These are phyloP conservation scores for Nemoura dubitans DNA, from an alignment of 2,888 invertebrate species.

Conservation along the genomic window DNA sequence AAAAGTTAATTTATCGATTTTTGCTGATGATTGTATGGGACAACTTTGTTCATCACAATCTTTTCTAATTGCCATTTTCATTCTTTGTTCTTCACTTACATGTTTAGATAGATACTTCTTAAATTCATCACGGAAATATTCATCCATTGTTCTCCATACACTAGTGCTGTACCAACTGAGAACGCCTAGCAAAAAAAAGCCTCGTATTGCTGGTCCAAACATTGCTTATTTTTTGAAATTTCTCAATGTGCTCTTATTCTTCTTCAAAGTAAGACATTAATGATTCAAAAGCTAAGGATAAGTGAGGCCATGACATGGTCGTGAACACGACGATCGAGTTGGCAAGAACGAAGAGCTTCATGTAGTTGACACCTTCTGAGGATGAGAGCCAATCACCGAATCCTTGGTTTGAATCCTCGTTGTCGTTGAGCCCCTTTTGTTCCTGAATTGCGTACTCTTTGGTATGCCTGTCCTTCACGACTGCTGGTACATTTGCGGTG, in stretches of 20 bases:
- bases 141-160: constrained; percentile 77
- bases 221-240: constrained; percentile 39
- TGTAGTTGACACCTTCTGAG: constrained; percentile 74
- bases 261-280: constrained; percentile 59
- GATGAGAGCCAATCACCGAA: constrained; percentile 57
- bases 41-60: not conserved
- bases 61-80: not conserved
- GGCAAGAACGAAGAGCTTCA: constrained; percentile 82
- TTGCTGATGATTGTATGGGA: not conserved
- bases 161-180: constrained; percentile 76
- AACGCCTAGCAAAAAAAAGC: constrained; percentile 72
- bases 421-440: constrained; percentile 28
- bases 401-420: constrained; percentile 47
- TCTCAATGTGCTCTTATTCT: constrained; percentile 52
- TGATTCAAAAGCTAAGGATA: constrained; percentile 67
- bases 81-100: constrained; percentile 50
- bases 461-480: not conserved
- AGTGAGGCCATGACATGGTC: constrained; percentile 77
- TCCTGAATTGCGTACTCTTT: not conserved
- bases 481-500: not conserved
- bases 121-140: constrained; percentile 78
- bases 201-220: constrained; percentile 61
- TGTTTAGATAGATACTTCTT: constrained; percentile 66
- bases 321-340: constrained; percentile 78
- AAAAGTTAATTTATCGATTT: not conserved